Base-by-base conservation (phyloP, 2,888 invertebrate species). In the Morpho achilles region DNA sequence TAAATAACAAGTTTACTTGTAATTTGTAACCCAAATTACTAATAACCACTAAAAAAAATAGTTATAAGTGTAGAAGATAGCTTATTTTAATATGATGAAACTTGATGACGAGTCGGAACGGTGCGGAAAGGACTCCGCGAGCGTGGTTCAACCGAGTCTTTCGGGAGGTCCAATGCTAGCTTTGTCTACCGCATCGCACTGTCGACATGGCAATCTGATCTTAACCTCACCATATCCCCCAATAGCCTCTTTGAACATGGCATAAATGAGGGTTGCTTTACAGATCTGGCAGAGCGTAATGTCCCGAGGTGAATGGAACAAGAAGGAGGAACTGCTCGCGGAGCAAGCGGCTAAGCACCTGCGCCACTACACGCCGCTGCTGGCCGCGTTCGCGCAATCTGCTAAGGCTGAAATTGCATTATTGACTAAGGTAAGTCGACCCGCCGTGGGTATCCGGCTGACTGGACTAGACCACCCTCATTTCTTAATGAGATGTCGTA, bases 281-380 rank as follows among this genome's bases (percentile, higher is more conserved):
- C 60, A 97, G 97, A 94, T 98, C 74, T 99, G 98, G 98, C 95
- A 94, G 69, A 97, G 97, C 67, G 94, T 99, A 73, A 99, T 99
- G 98, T 94, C 95, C 56, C 95, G 96, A 74, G 96, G 97, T 61
- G 98, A 99, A 88, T 99, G 98, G 99, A 99, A 98, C 89, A 99
- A 99, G 89, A 99, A 99, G 82, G 99, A 99, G 84, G 99, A 99
- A 84, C 87, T 99, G 72, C 94, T 99, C 67, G 97, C 98, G 53
- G 98, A 98, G 78, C 99, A 99, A 88, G 98, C 98, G 54, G 94
- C 97, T 54, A 96, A 96, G 83, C 97, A 97, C 88, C 92, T 95
- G 76, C 96, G 97, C 74, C 94, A 93, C 73, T 98, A 96, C 88
- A 95, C 97, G 67, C 94, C 95, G 61, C 91, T 99, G 70, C 93